These are phyloP conservation scores for Brachycybe producta DNA, from an alignment of 2,888 invertebrate species.

Conservation along the genomic window DNA sequence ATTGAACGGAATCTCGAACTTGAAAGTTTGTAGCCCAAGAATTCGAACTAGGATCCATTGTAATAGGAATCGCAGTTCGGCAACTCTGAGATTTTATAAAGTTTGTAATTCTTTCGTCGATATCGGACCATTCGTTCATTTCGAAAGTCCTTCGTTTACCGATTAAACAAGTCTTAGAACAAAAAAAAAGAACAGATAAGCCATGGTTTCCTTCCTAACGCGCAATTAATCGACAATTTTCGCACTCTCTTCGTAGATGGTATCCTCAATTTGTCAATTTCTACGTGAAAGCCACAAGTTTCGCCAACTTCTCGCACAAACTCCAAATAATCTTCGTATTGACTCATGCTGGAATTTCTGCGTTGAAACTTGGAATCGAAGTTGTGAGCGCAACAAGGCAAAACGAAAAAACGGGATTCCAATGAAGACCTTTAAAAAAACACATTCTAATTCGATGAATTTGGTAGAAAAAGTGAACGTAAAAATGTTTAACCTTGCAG, in stretches of 20 bases:
- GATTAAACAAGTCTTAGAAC: constrained; percentile 17
- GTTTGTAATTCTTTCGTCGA: constrained; percentile 2
- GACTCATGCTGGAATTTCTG: constrained; percentile 49
- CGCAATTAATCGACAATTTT: constrained; percentile 21
- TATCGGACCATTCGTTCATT: constrained; percentile 20
- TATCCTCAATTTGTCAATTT: constrained; percentile 75
- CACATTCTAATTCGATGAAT: neutral
- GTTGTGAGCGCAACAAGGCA: constrained; percentile 91
- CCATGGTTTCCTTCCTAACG: no score
- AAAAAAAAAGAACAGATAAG: no score
- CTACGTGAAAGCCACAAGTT: constrained; percentile 64
- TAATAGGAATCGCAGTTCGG: neutral
- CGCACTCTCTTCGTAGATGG: constrained; percentile 91
- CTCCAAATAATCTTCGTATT: constrained; percentile 48
- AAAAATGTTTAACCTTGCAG: constrained; percentile 46
- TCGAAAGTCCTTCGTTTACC: constrained; percentile 8
- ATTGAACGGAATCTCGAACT: constrained; percentile 52
- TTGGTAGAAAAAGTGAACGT: neutral
- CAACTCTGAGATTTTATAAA: constrained; percentile 4
- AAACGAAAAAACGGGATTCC: constrained; percentile 65
- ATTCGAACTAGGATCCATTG: neutral
- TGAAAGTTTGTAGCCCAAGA: constrained; percentile 41
- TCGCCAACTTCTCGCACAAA: constrained; percentile 41
- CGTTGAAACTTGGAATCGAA: constrained; percentile 79
- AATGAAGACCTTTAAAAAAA: constrained; percentile 39